Base-by-base conservation (phyloP, 2,888 invertebrate species). In the Dasypogon diadema region DNA sequence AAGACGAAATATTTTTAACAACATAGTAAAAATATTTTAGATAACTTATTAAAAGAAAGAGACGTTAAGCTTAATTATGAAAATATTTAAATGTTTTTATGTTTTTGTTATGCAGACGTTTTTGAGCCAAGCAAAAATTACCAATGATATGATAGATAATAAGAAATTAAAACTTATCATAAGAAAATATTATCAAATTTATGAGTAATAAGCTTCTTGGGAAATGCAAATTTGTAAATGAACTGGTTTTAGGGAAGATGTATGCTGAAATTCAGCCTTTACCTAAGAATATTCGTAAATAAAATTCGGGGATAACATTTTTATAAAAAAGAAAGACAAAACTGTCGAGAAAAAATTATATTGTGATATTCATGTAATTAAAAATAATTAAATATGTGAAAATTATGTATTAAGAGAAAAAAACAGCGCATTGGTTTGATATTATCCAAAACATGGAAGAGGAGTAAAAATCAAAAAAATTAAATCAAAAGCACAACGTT, bases 281-380 rank as follows among this genome's bases (percentile, higher is more conserved):
- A 34, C 18, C 22, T 37, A 42, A 42, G 37, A 63, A 37, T 63
- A 30, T 6, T 26, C 65, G 37, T 46, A 24, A 14, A 70, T 6
- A 16, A 51, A 54, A 54, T 26, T 26, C 54, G 54, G 51, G 12
- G 12, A 21, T 12, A n/a, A 21, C 48, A 26, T 51, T 48, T 70
- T 46, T 30, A 54, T 24, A n/a, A n/a, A n/a, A n/a, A n/a, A n/a
- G n/a, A n/a, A n/a, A n/a, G 37, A 24, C 12, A 18, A 37, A 37
- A 18, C 16, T 16, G 12, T 30, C 4, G 26, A 34, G 54, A 54
- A 18, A 54, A 54, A 51, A 70, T 70, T 54, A 70, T 54, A 70
- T 70, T 70, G 70, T 70, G 70, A 70, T 70, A 70, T 54, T 70
- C 37, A 65, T 65, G 22, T 70, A 54, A 54, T 12, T n/a, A 56